Conservation (phyloP, 1,140 invertebrate genomes). For the Bombus polaris region DNA sequence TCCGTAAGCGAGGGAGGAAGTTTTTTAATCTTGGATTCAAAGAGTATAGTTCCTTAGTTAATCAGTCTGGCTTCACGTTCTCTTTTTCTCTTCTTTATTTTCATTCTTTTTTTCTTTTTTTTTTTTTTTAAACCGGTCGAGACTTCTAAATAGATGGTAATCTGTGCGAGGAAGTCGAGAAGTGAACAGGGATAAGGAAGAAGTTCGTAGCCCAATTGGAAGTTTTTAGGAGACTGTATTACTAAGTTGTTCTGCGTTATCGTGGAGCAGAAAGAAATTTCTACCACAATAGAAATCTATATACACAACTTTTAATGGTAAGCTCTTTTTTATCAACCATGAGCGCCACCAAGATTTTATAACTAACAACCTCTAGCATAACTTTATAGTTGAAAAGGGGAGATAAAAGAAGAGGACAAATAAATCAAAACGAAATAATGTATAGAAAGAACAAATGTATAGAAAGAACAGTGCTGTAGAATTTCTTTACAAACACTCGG, state of each 20-base stretch:
- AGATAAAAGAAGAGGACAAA: not conserved
- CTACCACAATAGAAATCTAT: not conserved
- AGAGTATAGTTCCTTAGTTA: not conserved
- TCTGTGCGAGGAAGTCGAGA: not conserved
- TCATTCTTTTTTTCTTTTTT: not conserved
- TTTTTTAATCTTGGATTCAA: slow-evolving; percentile 24
- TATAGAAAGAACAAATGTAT: not conserved
- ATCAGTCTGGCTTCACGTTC: not conserved
- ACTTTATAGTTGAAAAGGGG: not conserved
- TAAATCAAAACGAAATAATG: not conserved
- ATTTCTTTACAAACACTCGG: not conserved
- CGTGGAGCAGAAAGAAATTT: not conserved
- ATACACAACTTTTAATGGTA: not conserved
- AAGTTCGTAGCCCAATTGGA: slow-evolving; percentile 23
- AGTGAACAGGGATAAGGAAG: not conserved
- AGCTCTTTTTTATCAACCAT: not conserved
- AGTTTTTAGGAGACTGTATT: not conserved
- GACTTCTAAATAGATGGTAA: slow-evolving; percentile 40
- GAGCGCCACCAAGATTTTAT: not conserved
- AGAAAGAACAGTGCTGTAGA: not conserved
- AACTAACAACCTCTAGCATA: not conserved
- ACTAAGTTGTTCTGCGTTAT: not conserved
- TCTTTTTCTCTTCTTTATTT: not conserved
- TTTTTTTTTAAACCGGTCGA: not conserved
- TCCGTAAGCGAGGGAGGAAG: not conserved